A percentile compares a stretch with the other conserved stretches of the same genome.
These are phyloP conservation scores for Pseudolaguvia tuberculata DNA, from an alignment of 2,113 vertebrate genomes.

Conservation along the genomic window DNA sequence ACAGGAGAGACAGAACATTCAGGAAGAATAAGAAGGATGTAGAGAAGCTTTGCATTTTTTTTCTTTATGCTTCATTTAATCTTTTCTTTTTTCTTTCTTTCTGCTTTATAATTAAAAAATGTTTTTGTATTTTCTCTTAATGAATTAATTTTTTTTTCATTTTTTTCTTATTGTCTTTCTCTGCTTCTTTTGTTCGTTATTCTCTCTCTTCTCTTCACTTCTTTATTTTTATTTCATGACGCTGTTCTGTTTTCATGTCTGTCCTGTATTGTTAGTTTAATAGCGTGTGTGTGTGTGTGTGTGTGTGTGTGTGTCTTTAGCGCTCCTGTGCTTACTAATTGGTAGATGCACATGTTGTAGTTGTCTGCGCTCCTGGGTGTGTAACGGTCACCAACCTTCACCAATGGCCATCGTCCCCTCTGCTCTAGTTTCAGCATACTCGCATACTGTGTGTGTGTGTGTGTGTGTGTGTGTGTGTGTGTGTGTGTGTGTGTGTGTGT, in stretches of 20 bases:
- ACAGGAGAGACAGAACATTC: background rate
- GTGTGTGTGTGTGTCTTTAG: background rate
- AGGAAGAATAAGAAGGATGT: background rate
- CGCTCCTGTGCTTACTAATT: background rate
- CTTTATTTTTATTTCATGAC: background rate
- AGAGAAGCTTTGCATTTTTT: background rate
- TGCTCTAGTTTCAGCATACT: constrained; percentile 24
- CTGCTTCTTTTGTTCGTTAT: background rate
- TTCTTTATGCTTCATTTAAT: background rate
- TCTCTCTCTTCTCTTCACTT: background rate
- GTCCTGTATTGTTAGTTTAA: background rate
- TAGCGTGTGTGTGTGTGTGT: background rate
- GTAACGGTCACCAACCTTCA: background rate
- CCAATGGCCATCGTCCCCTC: background rate
- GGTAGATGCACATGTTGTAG: background rate
- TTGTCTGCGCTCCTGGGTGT: background rate
- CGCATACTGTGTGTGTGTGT: no score
- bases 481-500: no score
- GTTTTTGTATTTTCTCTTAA: background rate
- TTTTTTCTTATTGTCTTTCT: no score
- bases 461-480: no score
- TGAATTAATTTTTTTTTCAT: background rate
- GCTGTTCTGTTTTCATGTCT: background rate
- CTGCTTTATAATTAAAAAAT: background rate
- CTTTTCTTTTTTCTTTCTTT: background rate